Percentiles rank a stretch among this genome's conserved stretches.
These are phyloP conservation scores for Neoseiulus cucumeris DNA, from an alignment of 1,140 invertebrate species.

Conservation along the genomic window DNA sequence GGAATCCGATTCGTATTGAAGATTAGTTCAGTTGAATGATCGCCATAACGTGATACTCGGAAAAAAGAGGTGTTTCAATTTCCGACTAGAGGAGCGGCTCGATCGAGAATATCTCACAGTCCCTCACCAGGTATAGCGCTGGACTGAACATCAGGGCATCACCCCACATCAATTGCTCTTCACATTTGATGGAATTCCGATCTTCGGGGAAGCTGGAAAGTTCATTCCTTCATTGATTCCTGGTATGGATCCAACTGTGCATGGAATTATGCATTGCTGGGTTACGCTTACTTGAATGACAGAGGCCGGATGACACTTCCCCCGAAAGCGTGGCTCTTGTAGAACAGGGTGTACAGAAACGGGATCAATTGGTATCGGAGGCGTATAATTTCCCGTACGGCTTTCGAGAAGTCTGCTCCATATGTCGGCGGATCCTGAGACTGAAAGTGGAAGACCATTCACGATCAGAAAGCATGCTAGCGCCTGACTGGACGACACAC, in stretches of 20 bases:
- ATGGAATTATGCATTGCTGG: too few relatives aligned
- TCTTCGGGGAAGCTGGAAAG: conserved; percentile 23
- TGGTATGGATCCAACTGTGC: too few relatives aligned
- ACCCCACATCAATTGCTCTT: conserved; percentile 31
- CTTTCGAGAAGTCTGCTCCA: not conserved
- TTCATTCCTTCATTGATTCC: too few relatives aligned
- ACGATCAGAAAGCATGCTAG: too few relatives aligned
- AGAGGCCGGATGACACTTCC: conserved; percentile 25
- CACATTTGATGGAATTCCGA: conserved; percentile 23
- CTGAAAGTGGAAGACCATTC: not conserved
- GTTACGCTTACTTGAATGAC: not conserved
- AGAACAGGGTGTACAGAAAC: conserved; percentile 32
- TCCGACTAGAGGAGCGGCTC: conserved; percentile 20
- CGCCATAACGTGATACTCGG: too few relatives aligned
- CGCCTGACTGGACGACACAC: too few relatives aligned
- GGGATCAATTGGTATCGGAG: conserved; percentile 30
- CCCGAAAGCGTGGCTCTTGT: conserved; percentile 42
- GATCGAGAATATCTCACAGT: conserved; percentile 4
- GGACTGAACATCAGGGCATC: conserved; percentile 26
- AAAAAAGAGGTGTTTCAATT: too few relatives aligned
- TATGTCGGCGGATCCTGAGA: conserved; percentile 2
- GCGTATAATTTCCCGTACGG: not conserved
- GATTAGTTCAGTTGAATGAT: too few relatives aligned
- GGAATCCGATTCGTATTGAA: too few relatives aligned
- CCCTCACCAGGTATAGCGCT: conserved; percentile 22